Evolutionary conservation across 2,888 invertebrate genomes (phyloP).

Genomic region (Calameuta idolon): DNA sequence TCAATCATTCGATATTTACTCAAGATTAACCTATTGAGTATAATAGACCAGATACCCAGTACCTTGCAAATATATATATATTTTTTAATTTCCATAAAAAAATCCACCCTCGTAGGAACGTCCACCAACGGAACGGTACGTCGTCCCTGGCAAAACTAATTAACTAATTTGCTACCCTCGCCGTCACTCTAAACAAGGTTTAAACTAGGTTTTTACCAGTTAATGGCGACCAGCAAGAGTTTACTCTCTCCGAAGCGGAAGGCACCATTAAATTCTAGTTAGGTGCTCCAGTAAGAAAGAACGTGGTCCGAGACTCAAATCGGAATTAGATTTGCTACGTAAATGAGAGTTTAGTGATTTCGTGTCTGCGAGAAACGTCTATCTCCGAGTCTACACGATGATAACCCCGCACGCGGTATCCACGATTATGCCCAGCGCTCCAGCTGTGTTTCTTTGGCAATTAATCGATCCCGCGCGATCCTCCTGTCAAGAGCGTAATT

Average conservation of each 20-base stretch:
- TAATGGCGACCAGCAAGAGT: conserved; percentile 41
- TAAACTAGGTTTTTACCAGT: conserved; percentile 55
- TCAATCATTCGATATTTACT: background rate
- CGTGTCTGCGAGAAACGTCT: conserved; percentile 7
- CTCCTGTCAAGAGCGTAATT: background rate
- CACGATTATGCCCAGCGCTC: background rate
- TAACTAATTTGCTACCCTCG: conserved; percentile 51
- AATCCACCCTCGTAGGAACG: background rate
- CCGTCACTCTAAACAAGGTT: conserved; percentile 45
- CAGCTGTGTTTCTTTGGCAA: background rate
- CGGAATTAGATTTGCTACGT: conserved; percentile 38
- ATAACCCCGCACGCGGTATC: background rate
- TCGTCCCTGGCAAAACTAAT: conserved; percentile 51
- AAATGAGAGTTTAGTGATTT: conserved; percentile 27
- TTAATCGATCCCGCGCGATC: background rate
- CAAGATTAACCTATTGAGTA: background rate
- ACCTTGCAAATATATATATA: background rate
- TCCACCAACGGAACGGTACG: conserved; percentile 27
- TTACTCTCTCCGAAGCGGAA: conserved; percentile 33
- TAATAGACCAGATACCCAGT: background rate
- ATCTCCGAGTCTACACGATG: background rate
- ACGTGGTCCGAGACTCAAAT: conserved; percentile 31
- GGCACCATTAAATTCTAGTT: conserved; percentile 47
- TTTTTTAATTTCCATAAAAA: background rate
- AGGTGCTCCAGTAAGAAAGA: conserved; percentile 32